Percentiles rank a stretch among this genome's conserved stretches.
Evolutionary conservation across 2,797 vertebrate species (phyloP).

Genomic region (Lagorchestes hirsutus): DNA sequence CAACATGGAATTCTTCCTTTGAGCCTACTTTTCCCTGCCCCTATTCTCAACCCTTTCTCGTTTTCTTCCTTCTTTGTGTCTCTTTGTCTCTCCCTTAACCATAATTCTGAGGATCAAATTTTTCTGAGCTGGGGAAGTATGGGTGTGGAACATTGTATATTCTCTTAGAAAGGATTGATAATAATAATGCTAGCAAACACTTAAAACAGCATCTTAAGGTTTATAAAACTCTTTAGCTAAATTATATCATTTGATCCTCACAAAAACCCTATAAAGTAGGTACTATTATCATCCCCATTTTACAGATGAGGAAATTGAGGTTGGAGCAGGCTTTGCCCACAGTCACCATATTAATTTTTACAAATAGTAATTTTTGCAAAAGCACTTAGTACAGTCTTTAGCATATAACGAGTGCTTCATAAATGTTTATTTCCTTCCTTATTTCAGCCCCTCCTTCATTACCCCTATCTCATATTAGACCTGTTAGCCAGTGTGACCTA

Average conservation of each 20-base stretch:
- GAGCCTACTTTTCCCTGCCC: background rate
- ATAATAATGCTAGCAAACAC: background rate
- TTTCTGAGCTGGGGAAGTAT: background rate
- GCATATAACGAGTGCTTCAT: background rate
- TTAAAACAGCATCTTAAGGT: background rate
- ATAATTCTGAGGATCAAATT: background rate
- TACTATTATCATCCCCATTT: background rate
- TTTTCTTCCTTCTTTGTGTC: background rate
- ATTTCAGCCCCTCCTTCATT: background rate
- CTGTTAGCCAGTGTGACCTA: background rate
- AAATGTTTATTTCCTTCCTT: background rate
- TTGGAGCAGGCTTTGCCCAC: background rate
- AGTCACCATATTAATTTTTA: background rate
- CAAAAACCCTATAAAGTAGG: background rate
- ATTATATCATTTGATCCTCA: background rate
- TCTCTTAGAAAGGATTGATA: background rate
- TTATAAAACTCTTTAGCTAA: background rate
- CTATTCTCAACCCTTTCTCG: background rate
- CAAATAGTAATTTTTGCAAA: background rate
- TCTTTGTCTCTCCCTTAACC: background rate
- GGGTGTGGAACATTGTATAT: background rate
- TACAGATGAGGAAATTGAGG: background rate
- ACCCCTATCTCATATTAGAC: no score
- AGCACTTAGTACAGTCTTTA: background rate
- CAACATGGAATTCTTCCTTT: background rate